phyloP scores from a whole-genome alignment of 2,797 vertebrate species.

The Neoniphon sammara region DNA sequence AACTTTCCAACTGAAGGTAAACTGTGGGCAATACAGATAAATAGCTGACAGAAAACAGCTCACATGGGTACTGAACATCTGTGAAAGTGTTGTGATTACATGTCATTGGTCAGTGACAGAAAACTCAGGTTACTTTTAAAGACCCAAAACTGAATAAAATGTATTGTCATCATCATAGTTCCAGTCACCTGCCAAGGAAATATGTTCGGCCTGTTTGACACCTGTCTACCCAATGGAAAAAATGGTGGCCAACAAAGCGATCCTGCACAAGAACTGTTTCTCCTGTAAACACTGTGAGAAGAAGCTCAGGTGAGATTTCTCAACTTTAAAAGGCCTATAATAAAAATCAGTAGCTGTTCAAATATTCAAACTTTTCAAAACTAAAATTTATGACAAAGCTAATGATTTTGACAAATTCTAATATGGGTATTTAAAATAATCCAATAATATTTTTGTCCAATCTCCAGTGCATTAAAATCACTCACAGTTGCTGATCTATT shows the following conservation, averaged over 20 bases:
- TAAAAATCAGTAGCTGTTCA: not conserved
- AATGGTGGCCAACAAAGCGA: constrained; percentile 81
- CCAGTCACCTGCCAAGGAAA: constrained; percentile 78
- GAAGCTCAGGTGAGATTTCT: constrained; percentile 87
- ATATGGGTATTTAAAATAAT: not conserved
- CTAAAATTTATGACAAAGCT: not conserved
- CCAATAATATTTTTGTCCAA: not conserved
- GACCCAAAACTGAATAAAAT: constrained; percentile 14
- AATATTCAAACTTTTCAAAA: constrained; percentile 8
- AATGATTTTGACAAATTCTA: not conserved
- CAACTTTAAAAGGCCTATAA: not conserved
- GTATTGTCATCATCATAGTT: constrained; percentile 75
- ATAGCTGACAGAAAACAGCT: not conserved
- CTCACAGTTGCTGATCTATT: not conserved
- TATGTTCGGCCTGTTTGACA: constrained; percentile 84
- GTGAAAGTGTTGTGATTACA: not conserved
- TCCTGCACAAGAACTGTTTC: constrained; percentile 87
- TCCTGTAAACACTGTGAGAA: constrained; percentile 87
- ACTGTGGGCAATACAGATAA: not conserved
- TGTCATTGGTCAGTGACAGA: not conserved
- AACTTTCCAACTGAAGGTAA: not conserved
- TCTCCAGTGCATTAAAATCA: constrained; percentile 16
- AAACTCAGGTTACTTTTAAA: not conserved
- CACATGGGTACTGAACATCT: not conserved
- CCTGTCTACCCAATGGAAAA: constrained; percentile 85